Base-by-base conservation (phyloP, 2,113 vertebrate genomes). In the Cyprinus carpio region DNA sequence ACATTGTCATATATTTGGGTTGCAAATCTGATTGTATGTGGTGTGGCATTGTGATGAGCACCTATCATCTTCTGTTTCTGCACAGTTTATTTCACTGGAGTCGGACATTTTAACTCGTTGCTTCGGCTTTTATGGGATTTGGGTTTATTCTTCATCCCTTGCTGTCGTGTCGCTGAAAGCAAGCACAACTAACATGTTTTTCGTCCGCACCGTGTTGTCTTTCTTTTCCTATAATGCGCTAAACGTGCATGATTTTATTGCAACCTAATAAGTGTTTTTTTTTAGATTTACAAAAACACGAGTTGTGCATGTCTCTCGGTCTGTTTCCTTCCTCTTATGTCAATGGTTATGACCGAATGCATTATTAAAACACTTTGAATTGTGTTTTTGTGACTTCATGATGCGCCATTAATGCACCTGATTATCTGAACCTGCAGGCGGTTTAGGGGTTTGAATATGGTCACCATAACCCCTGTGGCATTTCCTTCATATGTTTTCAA, bases 351-450 rank as follows among this genome's bases (percentile, higher is more conserved):
- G 27, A 25, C 46, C 27, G 81, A 16, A 31, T 54, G 83, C 13
- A 25, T 25, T 67, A 54, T n/a, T 64, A 65, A 72, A 25, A 23
- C 81, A 18, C 8, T 27, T 20, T 51, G 13, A 75, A 51, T 75
- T 75, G 4, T 72, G 69, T 40, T 71, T 71, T 51, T 1, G 27
- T 51, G 46, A 29, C 1, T 54, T 15, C 51, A 23, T 29, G 51
- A 37, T 83, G 67, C 43, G 12, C 27, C 69, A 74, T 75, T 75
- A 31, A 60, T 60, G 31, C 76, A 79, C 54, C 56, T 75, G 72
- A 13, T 49, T 46, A 15, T 75, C 43, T 49, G 72, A 46, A 75
- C n/a, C 9, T 40, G 20, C 54, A 58, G 76, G 54, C 29, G 11
- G 54, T 31, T 78, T 78, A 18, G 31, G 37, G 11, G 4, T 64